phyloP scores from a whole-genome alignment of 2,113 vertebrate genomes.

The Cephalopterus ornatus region DNA sequence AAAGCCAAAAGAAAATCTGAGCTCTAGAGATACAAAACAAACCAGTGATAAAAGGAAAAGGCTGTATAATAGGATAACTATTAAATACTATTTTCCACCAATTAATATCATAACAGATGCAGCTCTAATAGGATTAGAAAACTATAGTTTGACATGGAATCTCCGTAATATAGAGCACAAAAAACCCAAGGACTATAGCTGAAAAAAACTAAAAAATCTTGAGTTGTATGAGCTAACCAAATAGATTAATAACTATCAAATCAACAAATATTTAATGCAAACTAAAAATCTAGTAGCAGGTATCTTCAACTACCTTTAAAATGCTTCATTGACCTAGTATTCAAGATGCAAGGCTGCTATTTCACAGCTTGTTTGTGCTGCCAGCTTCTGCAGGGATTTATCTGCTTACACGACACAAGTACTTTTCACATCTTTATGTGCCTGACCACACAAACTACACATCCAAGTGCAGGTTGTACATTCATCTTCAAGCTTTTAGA shows the following conservation, averaged over 20 bases:
- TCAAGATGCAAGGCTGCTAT: not conserved
- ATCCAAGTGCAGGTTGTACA: not conserved
- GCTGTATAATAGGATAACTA: slow-evolving; percentile 39
- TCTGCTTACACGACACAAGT: not conserved
- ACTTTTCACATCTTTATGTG: not conserved
- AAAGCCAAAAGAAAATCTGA: slow-evolving; percentile 50
- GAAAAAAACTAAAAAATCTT: slow-evolving; percentile 5
- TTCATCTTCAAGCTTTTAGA: not conserved
- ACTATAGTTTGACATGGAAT: not conserved
- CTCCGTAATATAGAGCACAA: not conserved
- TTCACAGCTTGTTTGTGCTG: slow-evolving; percentile 8
- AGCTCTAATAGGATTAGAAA: slow-evolving; percentile 38
- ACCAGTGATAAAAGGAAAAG: slow-evolving; percentile 17
- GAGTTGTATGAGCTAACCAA: not conserved
- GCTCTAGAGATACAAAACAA: slow-evolving; percentile 38
- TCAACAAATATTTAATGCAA: not conserved
- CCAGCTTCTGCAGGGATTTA: not conserved
- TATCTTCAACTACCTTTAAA: not conserved
- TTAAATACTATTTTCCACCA: slow-evolving; percentile 40
- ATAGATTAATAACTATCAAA: not conserved
- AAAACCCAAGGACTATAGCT: not conserved
- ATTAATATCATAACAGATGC: slow-evolving; percentile 36
- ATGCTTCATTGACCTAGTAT: not conserved
- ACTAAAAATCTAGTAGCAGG: not conserved
- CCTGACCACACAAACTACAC: not conserved